Conservation (phyloP, 1,140 invertebrate species). For the Philopotamus ludificatus region DNA sequence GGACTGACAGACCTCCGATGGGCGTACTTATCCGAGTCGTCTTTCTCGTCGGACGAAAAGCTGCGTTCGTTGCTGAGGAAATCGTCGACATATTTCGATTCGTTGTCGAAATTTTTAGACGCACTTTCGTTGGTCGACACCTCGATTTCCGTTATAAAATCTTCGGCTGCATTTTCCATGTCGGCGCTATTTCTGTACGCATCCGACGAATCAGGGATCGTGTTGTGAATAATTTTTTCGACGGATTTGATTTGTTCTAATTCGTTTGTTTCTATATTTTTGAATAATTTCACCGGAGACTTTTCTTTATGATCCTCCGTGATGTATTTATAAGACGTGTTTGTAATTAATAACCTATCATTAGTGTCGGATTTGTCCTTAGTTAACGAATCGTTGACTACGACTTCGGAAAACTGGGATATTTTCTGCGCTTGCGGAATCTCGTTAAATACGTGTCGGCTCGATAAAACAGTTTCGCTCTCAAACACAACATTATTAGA, state of each 20-base stretch:
- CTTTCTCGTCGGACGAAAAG: slow-evolving; percentile 49
- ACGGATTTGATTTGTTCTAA: slow-evolving; percentile 13
- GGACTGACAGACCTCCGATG: slow-evolving; percentile 29
- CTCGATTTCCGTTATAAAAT: slow-evolving; percentile 52
- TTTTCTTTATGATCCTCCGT: slow-evolving; percentile 25
- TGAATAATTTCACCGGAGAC: slow-evolving; percentile 46
- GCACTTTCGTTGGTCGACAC: slow-evolving; percentile 49
- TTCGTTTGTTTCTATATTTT: slow-evolving; percentile 43
- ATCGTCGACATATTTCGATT: slow-evolving; percentile 46
- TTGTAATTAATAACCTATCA: slow-evolving; percentile 28
- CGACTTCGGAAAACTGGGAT: too few relatives aligned
- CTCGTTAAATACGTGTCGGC: too few relatives aligned
- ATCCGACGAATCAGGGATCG: slow-evolving; percentile 1
- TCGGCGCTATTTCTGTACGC: too few relatives aligned
- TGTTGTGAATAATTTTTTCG: neutral
- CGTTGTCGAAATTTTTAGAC: slow-evolving; percentile 45
- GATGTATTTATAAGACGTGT: slow-evolving; percentile 35
- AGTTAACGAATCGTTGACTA: too few relatives aligned
- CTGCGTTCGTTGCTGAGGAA: slow-evolving; percentile 54
- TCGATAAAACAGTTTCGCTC: too few relatives aligned
- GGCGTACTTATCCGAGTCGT: slow-evolving; percentile 45
- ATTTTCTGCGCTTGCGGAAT: too few relatives aligned
- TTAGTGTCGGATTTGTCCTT: too few relatives aligned
- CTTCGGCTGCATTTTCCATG: slow-evolving; percentile 17
- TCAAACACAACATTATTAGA: too few relatives aligned